These are phyloP conservation scores for Petrocephalus sullivani DNA, from an alignment of 2,797 vertebrate species.

Conservation along the genomic window DNA sequence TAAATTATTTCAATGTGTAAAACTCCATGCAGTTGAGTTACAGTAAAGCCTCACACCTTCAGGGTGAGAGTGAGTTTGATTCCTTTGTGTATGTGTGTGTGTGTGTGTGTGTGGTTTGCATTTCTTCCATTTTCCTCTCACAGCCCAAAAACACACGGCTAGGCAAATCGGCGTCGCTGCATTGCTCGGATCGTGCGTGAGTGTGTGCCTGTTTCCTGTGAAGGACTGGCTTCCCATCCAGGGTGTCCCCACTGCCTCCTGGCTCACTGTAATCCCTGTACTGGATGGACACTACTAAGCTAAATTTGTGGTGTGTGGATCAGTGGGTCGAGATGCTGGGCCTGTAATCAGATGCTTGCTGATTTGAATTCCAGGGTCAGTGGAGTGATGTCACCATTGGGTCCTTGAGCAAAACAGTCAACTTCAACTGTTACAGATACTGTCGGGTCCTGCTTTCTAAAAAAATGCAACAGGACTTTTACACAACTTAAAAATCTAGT, in stretches of 20 bases:
- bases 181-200: not conserved
- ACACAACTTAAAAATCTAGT: not conserved
- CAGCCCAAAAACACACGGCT: not conserved
- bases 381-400: not conserved
- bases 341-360: not conserved
- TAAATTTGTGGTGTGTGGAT: not conserved
- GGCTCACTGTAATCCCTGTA: not conserved
- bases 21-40: not conserved
- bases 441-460: too few relatives aligned
- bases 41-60: not conserved
- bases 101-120: not conserved
- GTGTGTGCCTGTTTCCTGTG: not conserved
- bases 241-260: not conserved
- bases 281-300: not conserved
- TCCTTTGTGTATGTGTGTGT: not conserved
- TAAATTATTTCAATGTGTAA: not conserved
- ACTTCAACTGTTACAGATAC: not conserved
- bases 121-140: not conserved
- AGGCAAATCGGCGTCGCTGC: not conserved
- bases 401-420: not conserved
- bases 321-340: not conserved
- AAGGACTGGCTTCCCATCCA: not conserved
- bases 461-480: not conserved
- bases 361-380: not conserved
- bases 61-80: not conserved